phyloP scores from a whole-genome alignment of 2,113 vertebrate genomes.

The Maccullochella peelii region DNA sequence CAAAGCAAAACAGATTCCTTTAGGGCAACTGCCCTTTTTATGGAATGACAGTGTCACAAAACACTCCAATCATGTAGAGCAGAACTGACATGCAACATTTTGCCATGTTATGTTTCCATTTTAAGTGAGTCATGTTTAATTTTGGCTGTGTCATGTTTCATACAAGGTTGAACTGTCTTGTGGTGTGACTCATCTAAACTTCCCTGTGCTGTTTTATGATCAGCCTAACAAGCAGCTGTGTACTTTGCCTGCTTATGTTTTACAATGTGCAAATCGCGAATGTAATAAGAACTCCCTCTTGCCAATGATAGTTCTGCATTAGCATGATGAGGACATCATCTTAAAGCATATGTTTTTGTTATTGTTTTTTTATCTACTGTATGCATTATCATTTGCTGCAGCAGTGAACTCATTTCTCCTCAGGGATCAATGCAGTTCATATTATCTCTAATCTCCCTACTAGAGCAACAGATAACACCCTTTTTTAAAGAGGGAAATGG shows the following conservation, averaged over 20 bases:
- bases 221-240: slow-evolving; percentile 32
- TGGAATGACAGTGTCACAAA: slow-evolving; percentile 17
- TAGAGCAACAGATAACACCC: slow-evolving; percentile 4
- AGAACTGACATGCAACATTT: slow-evolving; percentile 55
- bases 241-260: slow-evolving; percentile 29
- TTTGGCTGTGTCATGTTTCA: slow-evolving; percentile 26
- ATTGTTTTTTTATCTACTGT: slow-evolving; percentile 26
- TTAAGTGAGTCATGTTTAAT: slow-evolving; percentile 52
- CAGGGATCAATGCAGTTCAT: slow-evolving; percentile 19
- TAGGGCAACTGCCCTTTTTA: slow-evolving; percentile 46
- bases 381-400: slow-evolving; percentile 9
- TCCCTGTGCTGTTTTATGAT: slow-evolving; percentile 1
- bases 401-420: slow-evolving; percentile 18
- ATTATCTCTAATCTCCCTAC: slow-evolving; percentile 15
- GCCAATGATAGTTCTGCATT: slow-evolving; percentile 32
- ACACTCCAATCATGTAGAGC: slow-evolving; percentile 30
- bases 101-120: slow-evolving; percentile 36
- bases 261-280: slow-evolving; percentile 30
- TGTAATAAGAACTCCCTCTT: slow-evolving; percentile 33
- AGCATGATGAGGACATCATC: slow-evolving; percentile 32
- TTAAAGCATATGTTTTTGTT: slow-evolving; percentile 41
- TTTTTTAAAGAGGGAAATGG: slow-evolving; percentile 8
- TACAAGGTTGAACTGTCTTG: slow-evolving; percentile 25
- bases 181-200: slow-evolving; percentile 29
- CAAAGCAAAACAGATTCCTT: slow-evolving; percentile 33